Conservation (phyloP, 2,888 invertebrate genomes). For the Spialia ferax region DNA sequence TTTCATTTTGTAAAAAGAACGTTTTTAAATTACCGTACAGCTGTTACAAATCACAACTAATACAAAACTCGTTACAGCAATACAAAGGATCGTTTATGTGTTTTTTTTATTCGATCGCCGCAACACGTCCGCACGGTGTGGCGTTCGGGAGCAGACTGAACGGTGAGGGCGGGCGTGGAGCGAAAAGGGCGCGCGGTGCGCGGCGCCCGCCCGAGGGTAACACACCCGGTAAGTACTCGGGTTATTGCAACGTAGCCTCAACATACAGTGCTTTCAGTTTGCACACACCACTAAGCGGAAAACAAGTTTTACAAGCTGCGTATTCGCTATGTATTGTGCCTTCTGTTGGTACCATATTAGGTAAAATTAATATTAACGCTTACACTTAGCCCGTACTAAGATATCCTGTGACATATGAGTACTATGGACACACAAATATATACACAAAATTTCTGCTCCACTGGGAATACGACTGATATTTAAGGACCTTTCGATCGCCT, state of each 20-base stretch:
- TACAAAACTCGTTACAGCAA: conserved; percentile 7
- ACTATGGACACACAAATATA: too few relatives aligned
- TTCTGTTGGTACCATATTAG: neutral
- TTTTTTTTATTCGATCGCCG: neutral
- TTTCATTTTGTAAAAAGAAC: neutral
- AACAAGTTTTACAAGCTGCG: neutral
- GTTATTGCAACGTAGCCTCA: conserved; percentile 12
- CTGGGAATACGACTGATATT: too few relatives aligned
- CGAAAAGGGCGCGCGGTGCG: conserved; percentile 23
- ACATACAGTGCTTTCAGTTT: conserved; percentile 9
- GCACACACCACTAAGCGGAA: neutral
- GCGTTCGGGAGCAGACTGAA: conserved; percentile 6
- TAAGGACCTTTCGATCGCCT: too few relatives aligned
- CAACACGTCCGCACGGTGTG: conserved; percentile 5
- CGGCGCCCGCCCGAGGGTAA: conserved; percentile 32
- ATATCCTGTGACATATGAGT: too few relatives aligned
- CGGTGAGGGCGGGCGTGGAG: conserved; percentile 8
- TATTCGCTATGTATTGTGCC: too few relatives aligned
- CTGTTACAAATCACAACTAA: conserved; percentile 14
- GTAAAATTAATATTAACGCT: neutral
- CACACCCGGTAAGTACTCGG: conserved; percentile 16
- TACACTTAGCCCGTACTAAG: too few relatives aligned
- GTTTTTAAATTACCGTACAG: conserved; percentile 15
- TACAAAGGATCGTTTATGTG: conserved; percentile 11
- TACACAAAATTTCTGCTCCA: too few relatives aligned